phyloP scores from a whole-genome alignment of 2,888 invertebrate species.

The Oxyscelio sp. region DNA sequence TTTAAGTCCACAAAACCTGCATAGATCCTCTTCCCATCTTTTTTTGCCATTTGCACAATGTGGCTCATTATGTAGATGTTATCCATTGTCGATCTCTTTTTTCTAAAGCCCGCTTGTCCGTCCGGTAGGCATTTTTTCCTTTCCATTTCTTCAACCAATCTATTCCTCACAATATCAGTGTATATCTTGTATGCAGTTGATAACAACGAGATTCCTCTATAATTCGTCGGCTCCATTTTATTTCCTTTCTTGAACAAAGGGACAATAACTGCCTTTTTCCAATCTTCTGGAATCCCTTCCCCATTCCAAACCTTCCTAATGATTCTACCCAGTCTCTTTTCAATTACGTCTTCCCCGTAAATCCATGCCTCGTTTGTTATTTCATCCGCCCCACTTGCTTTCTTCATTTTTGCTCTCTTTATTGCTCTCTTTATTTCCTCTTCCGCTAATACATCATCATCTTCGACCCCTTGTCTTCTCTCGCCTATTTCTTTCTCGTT shows the following conservation, averaged over 20 bases:
- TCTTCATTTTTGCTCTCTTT: conserved; percentile 39
- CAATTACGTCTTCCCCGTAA: conserved; percentile 28
- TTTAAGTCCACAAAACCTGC: not conserved
- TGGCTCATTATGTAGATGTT: conserved; percentile 63
- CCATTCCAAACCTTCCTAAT: conserved; percentile 52
- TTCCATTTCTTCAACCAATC: conserved; percentile 61
- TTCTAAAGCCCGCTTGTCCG: conserved; percentile 69
- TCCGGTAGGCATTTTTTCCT: conserved; percentile 50
- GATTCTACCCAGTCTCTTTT: conserved; percentile 9
- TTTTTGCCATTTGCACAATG: conserved; percentile 26
- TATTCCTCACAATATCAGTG: conserved; percentile 54
- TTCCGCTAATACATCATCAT: not conserved
- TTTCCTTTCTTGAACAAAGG: conserved; percentile 69
- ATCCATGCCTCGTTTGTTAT: conserved; percentile 69
- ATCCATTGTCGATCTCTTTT: conserved; percentile 59
- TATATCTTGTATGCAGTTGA: conserved; percentile 74
- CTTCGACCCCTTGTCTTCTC: conserved; percentile 13
- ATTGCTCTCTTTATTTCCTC: conserved; percentile 14
- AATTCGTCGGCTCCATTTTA: conserved; percentile 48
- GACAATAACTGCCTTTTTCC: conserved; percentile 68
- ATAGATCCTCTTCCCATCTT: conserved; percentile 10
- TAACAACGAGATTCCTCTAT: too few species aligned
- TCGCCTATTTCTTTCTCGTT: conserved; percentile 2
- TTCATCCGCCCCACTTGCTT: conserved; percentile 61
- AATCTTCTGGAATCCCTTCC: conserved; percentile 67